Percentiles rank a stretch among this genome's conserved stretches.
These are phyloP conservation scores for Drosophila setifemur DNA, from an alignment of 1,140 invertebrate genomes.

Conservation along the genomic window DNA sequence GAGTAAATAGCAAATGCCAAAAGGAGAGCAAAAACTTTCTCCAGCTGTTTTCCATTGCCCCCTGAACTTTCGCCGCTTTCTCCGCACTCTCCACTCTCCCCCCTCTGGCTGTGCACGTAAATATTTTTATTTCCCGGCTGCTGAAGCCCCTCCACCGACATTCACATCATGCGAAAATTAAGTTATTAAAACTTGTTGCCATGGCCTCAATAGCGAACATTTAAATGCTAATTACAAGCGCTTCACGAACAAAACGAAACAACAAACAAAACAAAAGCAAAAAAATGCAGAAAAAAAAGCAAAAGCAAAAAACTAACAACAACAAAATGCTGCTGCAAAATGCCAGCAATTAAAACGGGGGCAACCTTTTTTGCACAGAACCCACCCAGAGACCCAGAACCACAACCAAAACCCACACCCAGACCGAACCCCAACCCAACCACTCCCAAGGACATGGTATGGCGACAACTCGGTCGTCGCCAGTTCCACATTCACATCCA, in stretches of 20 bases:
- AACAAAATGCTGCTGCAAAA: conserved; percentile 43
- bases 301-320: conserved; percentile 1
- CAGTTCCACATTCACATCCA: neutral
- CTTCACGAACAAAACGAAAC: too few relatives aligned
- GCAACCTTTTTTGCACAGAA: neutral
- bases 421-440: neutral
- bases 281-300: conserved; percentile 22
- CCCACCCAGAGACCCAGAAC: neutral
- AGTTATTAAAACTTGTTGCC: conserved; percentile 63
- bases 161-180: too few relatives aligned
- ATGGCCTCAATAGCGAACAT: conserved; percentile 30
- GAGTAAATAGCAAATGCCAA: conserved; percentile 25
- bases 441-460: conserved; percentile 19
- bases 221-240: conserved; percentile 66
- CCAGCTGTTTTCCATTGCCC: neutral
- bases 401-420: neutral
- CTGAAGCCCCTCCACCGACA: too few relatives aligned
- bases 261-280: conserved; percentile 6
- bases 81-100: neutral
- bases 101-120: too few relatives aligned
- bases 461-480: conserved; percentile 37
- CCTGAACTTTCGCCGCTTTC: neutral
- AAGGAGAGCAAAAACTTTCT: conserved; percentile 15
- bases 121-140: conserved; percentile 20
- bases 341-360: conserved; percentile 43